These are phyloP conservation scores for Sarcophaga bullata DNA, from an alignment of 1,140 invertebrate species.

Conservation along the genomic window DNA sequence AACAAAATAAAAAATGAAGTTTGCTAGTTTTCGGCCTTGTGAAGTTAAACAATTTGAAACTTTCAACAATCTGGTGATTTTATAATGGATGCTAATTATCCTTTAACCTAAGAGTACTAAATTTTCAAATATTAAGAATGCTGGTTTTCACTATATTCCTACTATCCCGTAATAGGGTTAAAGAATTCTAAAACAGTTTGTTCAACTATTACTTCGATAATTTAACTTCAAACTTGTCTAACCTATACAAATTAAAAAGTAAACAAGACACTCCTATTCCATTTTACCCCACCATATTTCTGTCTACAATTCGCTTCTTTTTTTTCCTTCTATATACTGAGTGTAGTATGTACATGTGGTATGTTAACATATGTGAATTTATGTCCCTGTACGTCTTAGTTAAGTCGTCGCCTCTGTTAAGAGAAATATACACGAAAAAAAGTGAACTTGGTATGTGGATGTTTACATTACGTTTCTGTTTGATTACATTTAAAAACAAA, in stretches of 20 bases:
- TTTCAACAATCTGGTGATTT: too few species aligned
- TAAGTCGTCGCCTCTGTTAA: background rate
- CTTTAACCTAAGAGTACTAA: too few species aligned
- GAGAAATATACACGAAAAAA: background rate
- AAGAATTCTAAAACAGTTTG: background rate
- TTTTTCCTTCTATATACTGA: too few species aligned
- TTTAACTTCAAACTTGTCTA: background rate
- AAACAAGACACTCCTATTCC: slow-evolving; percentile 15
- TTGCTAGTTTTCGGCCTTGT: too few species aligned
- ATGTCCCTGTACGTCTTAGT: background rate
- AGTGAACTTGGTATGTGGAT: background rate
- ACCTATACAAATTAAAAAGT: background rate
- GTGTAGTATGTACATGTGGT: background rate
- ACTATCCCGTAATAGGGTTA: background rate
- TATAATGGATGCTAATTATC: too few species aligned
- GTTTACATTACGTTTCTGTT: background rate
- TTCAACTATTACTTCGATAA: background rate
- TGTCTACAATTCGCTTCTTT: background rate
- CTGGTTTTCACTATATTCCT: too few species aligned
- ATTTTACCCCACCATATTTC: slow-evolving; percentile 1
- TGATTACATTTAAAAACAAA: background rate
- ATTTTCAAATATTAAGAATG: too few species aligned
- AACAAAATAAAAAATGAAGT: too few species aligned
- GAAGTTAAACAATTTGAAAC: too few species aligned
- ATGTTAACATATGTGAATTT: background rate